Evolutionary conservation across 2,888 invertebrate genomes (phyloP).

Genomic region (Gisinianus flammeolus): DNA sequence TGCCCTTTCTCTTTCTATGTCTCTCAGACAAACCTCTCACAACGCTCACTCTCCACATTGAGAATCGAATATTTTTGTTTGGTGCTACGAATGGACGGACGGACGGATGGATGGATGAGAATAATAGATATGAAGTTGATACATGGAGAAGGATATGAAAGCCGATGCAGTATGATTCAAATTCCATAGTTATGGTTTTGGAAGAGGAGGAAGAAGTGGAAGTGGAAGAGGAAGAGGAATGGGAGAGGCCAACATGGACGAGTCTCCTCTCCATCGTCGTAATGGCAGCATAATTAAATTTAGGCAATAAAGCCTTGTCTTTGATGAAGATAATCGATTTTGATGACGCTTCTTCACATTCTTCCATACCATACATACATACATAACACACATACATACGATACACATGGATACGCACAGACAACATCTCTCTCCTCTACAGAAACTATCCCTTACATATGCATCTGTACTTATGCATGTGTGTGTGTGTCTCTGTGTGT

Average conservation of each 20-base stretch:
- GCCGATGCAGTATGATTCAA: too few species aligned
- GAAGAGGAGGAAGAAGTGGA: neutral
- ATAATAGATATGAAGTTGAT: too few species aligned
- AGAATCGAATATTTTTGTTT: too few species aligned
- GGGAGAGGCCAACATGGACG: neutral
- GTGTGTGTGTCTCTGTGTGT: neutral
- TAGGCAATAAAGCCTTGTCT: conserved; percentile 52
- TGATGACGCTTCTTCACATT: conserved; percentile 46
- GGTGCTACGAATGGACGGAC: too few species aligned
- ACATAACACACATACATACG: too few species aligned
- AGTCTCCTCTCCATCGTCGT: conserved; percentile 40
- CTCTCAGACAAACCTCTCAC: neutral
- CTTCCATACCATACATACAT: conserved; percentile 12
- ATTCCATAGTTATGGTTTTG: neutral
- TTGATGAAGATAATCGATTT: conserved; percentile 53
- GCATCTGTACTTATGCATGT: neutral
- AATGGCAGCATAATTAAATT: conserved; percentile 54
- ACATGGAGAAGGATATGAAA: too few species aligned
- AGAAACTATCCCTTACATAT: neutral
- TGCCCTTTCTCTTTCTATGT: neutral
- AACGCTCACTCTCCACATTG: neutral
- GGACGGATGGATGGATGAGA: too few species aligned
- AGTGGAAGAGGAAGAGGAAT: neutral
- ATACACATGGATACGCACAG: too few species aligned
- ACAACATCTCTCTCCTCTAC: conserved; percentile 9